Percentiles rank a stretch among this genome's conserved stretches.
Evolutionary conservation across 2,797 vertebrate species (phyloP).

Genomic region (Prionace glauca): DNA sequence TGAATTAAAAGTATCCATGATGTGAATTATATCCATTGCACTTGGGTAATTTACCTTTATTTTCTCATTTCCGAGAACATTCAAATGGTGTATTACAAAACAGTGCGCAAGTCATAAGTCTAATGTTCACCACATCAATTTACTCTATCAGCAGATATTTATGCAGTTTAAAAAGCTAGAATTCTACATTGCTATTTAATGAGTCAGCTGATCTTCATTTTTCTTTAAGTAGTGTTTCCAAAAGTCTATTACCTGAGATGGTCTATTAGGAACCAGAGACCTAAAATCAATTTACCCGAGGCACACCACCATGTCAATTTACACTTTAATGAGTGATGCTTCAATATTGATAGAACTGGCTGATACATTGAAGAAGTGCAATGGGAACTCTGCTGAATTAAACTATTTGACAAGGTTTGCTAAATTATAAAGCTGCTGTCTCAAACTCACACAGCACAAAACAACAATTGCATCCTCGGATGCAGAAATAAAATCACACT

Average conservation of each 20-base stretch:
- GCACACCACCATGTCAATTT: neutral
- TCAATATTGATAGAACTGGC: neutral
- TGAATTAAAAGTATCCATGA: neutral
- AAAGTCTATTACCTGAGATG: neutral
- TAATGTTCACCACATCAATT: neutral
- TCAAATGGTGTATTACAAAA: neutral
- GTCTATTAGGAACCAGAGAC: neutral
- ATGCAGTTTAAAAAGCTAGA: neutral
- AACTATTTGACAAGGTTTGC: neutral
- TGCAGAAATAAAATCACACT: neutral
- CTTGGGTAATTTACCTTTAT: neutral
- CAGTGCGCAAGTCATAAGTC: neutral
- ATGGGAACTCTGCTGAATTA: neutral
- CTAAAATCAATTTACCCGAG: neutral
- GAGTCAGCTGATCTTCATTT: neutral
- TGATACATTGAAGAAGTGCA: neutral
- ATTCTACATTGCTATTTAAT: neutral
- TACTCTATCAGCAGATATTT: neutral
- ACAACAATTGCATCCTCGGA: neutral
- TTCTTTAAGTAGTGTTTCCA: neutral
- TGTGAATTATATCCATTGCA: neutral
- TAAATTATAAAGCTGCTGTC: neutral
- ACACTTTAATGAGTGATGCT: neutral
- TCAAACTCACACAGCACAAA: neutral
- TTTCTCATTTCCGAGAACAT: slow-evolving; percentile 10